A percentile compares a stretch with the other conserved stretches of the same genome.
Conservation (phyloP, 1,140 invertebrate genomes). For the Lasioglossum baleicum region DNA sequence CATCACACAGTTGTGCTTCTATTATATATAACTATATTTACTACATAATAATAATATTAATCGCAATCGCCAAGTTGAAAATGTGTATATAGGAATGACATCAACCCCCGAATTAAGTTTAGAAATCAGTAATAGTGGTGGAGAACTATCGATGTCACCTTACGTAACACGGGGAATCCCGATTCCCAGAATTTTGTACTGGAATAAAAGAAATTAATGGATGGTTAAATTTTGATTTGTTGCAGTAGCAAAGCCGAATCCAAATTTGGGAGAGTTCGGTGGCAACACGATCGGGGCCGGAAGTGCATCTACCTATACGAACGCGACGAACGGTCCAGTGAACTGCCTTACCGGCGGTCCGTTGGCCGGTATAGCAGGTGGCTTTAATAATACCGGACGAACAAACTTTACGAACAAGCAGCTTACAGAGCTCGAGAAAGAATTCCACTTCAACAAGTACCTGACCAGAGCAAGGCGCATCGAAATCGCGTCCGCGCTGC, state of each 20-base stretch:
- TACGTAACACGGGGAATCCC: too few relatives aligned
- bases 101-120: too few relatives aligned
- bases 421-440: conserved; percentile 98
- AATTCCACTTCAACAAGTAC: conserved; percentile 99
- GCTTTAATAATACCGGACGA: conserved; percentile 91
- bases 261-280: conserved; percentile 75
- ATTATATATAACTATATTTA: too few relatives aligned
- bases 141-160: too few relatives aligned
- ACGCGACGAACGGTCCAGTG: conserved; percentile 59
- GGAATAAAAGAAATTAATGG: background rate
- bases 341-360: conserved; percentile 70
- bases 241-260: conserved; percentile 86
- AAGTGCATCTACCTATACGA: conserved; percentile 64
- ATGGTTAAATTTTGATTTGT: conserved; percentile 62
- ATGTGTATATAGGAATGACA: too few relatives aligned
- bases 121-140: too few relatives aligned
- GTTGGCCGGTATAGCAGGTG: conserved; percentile 66
- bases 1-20: too few relatives aligned
- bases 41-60: background rate
- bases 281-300: conserved; percentile 72
- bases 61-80: too few relatives aligned
- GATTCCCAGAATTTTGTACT: too few relatives aligned
- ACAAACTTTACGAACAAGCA: conserved; percentile 99
- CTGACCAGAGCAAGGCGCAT: conserved; percentile 96
- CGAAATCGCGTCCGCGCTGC: conserved; percentile 97